Evolutionary conservation across 2,888 invertebrate genomes (phyloP).

Genomic region (Ctenicera cuprea): DNA sequence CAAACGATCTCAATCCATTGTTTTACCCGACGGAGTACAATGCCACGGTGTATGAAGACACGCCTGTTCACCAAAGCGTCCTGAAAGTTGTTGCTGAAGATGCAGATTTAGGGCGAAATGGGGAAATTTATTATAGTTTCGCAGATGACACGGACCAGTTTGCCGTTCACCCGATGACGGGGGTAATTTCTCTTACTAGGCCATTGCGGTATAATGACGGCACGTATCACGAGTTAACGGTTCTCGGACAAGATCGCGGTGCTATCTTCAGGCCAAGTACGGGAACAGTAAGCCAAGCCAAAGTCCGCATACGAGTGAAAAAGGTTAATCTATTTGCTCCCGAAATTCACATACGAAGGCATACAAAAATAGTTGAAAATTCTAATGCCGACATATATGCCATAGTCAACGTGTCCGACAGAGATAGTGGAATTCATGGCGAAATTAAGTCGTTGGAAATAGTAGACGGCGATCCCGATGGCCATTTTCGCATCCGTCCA

Average conservation of each 20-base stretch:
- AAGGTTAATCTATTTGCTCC: conserved; percentile 92
- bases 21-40: conserved; percentile 94
- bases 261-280: conserved; percentile 76
- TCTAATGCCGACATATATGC: conserved; percentile 91
- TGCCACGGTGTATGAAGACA: conserved; percentile 91
- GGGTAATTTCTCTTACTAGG: conserved; percentile 89
- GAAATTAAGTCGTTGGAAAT: conserved; percentile 88
- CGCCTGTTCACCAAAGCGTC: conserved; percentile 88
- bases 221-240: conserved; percentile 83
- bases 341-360: conserved; percentile 85
- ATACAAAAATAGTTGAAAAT: conserved; percentile 88
- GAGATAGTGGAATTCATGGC: conserved; percentile 90
- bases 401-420: conserved; percentile 89
- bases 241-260: conserved; percentile 92
- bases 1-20: conserved; percentile 94
- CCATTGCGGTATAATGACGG: conserved; percentile 83
- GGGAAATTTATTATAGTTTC: conserved; percentile 97
- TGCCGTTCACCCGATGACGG: conserved; percentile 94
- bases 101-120: conserved; percentile 96
- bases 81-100: conserved; percentile 91
- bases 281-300: conserved; percentile 81
- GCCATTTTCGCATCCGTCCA: conserved; percentile 87
- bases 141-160: conserved; percentile 88
- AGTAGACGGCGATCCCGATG: conserved; percentile 92
- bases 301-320: conserved; percentile 84